Evolutionary conservation across 2,113 vertebrate species (phyloP).

Genomic region (Oceanodroma tethys): DNA sequence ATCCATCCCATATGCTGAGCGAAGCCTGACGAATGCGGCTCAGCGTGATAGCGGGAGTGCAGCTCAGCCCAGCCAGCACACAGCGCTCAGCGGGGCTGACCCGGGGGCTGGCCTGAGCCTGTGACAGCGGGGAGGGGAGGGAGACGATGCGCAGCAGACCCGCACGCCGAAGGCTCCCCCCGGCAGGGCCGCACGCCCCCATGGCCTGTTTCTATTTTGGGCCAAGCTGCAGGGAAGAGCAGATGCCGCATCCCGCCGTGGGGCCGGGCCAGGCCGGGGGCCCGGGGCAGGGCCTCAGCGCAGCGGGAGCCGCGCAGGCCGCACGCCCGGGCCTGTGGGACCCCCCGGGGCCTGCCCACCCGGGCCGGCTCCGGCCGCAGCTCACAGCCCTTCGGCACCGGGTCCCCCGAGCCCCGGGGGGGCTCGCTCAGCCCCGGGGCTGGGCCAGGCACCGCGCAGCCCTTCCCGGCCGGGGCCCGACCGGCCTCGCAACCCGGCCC

Average conservation of each 20-base stretch:
- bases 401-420: too few species aligned
- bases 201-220: not conserved
- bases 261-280: not conserved
- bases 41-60: accelerated
- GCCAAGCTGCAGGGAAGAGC: not conserved
- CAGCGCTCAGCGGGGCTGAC: not conserved
- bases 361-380: not conserved
- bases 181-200: too few species aligned
- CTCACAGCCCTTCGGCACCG: too few species aligned
- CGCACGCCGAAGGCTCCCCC: not conserved
- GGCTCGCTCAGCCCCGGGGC: too few species aligned
- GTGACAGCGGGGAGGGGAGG: accelerated
- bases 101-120: not conserved
- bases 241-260: not conserved
- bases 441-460: not conserved
- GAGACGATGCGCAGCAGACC: accelerated
- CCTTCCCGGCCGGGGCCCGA: not conserved
- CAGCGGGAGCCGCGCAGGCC: not conserved
- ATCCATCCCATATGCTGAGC: accelerated
- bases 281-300: not conserved
- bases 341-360: too few species aligned
- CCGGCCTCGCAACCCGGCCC: too few species aligned
- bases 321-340: not conserved
- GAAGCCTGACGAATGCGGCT: not conserved
- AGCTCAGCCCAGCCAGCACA: not conserved